Conservation (phyloP, 1,140 invertebrate species). For the Gryllus bimaculatus region DNA sequence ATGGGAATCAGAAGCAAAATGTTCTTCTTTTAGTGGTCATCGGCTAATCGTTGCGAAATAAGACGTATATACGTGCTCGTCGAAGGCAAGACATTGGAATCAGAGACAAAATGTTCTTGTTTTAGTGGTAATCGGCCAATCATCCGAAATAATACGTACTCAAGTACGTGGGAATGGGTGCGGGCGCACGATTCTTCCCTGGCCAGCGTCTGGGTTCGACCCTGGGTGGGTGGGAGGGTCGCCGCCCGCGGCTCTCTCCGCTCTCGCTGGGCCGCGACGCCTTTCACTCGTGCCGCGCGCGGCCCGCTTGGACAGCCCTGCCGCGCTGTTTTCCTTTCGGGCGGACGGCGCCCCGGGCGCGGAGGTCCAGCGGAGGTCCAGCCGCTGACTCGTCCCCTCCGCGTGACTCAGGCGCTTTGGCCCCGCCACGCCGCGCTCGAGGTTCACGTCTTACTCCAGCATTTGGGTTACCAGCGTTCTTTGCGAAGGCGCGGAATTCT, state of each 20-base stretch:
- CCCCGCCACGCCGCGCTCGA: not conserved
- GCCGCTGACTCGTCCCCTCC: not conserved
- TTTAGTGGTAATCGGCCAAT: too few species aligned
- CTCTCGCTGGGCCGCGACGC: not conserved
- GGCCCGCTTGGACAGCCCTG: slow-evolving; percentile 8
- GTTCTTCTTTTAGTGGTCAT: too few species aligned
- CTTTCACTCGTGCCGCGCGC: not conserved
- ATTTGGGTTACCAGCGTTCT: not conserved
- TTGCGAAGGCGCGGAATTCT: not conserved
- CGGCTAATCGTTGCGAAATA: too few species aligned
- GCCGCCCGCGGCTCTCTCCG: not conserved
- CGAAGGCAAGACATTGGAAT: too few species aligned
- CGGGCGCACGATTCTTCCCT: too few species aligned
- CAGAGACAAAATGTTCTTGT: too few species aligned
- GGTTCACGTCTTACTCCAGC: not conserved
- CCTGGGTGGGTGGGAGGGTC: not conserved
- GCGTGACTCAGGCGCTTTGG: not conserved
- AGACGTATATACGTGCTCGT: too few species aligned
- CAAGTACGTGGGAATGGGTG: too few species aligned
- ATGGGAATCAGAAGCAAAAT: too few species aligned
- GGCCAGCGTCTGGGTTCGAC: too few species aligned
- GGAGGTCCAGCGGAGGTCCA: not conserved
- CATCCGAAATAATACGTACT: too few species aligned
- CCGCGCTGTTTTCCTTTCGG: not conserved
- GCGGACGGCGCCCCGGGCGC: not conserved